phyloP scores from a whole-genome alignment of 2,113 vertebrate species.

The Mixornis gularis region DNA sequence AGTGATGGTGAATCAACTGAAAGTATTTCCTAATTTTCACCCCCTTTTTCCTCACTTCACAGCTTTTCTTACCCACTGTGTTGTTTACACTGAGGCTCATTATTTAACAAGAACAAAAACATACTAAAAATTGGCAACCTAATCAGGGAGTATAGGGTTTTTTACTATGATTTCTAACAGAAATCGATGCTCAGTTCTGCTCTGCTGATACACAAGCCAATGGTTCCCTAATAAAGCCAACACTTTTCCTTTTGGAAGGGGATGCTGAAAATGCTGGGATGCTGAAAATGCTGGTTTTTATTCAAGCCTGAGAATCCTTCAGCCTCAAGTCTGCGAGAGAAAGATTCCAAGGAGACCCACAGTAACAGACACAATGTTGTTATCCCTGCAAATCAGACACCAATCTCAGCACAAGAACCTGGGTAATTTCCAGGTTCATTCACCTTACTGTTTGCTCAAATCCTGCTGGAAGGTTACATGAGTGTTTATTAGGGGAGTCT shows the following conservation, averaged over 20 bases:
- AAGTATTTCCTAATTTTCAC: neutral
- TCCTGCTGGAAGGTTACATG: neutral
- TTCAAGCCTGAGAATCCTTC: neutral
- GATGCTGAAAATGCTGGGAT: neutral
- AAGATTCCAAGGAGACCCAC: neutral
- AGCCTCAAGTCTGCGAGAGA: neutral
- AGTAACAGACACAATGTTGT: neutral
- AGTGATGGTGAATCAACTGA: neutral
- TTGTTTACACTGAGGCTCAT: neutral
- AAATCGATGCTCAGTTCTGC: neutral
- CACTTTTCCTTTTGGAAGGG: neutral
- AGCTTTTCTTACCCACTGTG: neutral
- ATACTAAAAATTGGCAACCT: neutral
- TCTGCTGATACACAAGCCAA: neutral
- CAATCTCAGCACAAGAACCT: neutral
- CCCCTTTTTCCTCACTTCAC: neutral
- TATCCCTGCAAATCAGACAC: neutral
- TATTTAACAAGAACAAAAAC: neutral
- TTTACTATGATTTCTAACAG: neutral
- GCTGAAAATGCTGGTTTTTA: neutral
- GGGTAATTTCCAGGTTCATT: neutral
- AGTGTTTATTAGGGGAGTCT: neutral
- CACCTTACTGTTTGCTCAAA: neutral
- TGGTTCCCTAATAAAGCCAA: neutral
- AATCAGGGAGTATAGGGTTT: rapidly evolving